These are phyloP conservation scores for Carapus acus DNA, from an alignment of 2,797 vertebrate genomes.

Conservation along the genomic window DNA sequence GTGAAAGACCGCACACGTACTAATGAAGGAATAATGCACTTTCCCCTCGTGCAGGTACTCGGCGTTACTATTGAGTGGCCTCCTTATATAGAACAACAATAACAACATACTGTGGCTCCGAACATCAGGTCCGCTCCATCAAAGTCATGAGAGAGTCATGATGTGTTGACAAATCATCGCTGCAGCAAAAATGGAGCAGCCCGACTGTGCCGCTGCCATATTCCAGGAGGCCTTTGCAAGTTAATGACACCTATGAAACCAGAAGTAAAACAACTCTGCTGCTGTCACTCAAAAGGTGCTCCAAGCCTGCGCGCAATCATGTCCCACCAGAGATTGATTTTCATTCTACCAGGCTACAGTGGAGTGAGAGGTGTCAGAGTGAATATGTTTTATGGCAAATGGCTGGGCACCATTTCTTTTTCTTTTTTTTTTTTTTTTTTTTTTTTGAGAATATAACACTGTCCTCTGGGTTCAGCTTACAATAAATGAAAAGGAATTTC, in stretches of 20 bases:
- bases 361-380: not conserved
- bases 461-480: not conserved
- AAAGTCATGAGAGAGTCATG: slow-evolving; percentile 40
- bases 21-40: too few relatives aligned
- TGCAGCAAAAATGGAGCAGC: slow-evolving; percentile 17
- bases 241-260: slow-evolving; percentile 29
- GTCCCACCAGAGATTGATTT: slow-evolving; percentile 13
- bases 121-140: slow-evolving; percentile 40
- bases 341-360: not conserved
- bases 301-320: slow-evolving; percentile 17
- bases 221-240: slow-evolving; percentile 4
- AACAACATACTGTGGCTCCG: not conserved
- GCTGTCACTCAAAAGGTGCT: slow-evolving; percentile 54
- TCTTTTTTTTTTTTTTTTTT: too few relatives aligned
- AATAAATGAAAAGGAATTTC: too few relatives aligned
- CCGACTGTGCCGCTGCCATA: slow-evolving; percentile 22
- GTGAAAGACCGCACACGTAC: too few relatives aligned
- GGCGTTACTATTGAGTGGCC: too few relatives aligned
- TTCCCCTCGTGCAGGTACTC: too few relatives aligned
- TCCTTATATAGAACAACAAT: too few relatives aligned
- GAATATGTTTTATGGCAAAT: too few relatives aligned
- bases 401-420: too few relatives aligned
- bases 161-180: slow-evolving; percentile 41
- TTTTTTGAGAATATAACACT: not conserved
- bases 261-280: slow-evolving; percentile 49